Evolutionary conservation across 2,797 vertebrate species (phyloP).

Genomic region (Potorous gilbertii): DNA sequence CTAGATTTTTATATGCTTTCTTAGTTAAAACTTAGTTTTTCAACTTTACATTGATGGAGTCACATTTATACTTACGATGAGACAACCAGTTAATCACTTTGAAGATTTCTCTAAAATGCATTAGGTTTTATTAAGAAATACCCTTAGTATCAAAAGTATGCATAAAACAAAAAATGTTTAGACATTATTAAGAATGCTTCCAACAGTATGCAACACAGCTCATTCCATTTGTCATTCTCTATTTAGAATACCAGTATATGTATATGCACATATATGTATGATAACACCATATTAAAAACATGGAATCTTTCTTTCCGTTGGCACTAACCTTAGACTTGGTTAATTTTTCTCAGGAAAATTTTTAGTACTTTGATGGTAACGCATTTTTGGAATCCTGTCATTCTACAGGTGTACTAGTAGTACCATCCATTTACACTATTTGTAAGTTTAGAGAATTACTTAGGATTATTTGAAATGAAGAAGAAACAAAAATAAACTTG

Average conservation of each 20-base stretch:
- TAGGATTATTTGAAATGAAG: background rate
- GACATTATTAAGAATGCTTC: background rate
- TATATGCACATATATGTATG: background rate
- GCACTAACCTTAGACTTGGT: background rate
- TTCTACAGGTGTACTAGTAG: background rate
- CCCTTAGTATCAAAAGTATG: background rate
- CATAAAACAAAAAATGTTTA: background rate
- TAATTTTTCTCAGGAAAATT: background rate
- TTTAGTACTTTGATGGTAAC: background rate
- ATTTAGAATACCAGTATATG: background rate
- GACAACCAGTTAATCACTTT: background rate
- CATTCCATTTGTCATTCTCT: background rate
- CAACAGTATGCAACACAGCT: background rate
- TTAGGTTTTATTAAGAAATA: background rate
- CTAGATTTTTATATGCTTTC: background rate
- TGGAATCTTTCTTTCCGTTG: background rate
- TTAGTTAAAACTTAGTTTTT: background rate
- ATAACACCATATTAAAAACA: background rate
- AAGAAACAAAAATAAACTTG: background rate
- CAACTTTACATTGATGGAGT: background rate
- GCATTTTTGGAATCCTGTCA: background rate
- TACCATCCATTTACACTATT: background rate
- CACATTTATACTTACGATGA: background rate
- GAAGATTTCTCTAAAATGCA: background rate
- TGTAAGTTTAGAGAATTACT: background rate